Evolutionary conservation across 2,113 vertebrate genomes (phyloP), one percentile per base, ranked within the genome.

Genomic region (Entelurus aequoreus): DNA sequence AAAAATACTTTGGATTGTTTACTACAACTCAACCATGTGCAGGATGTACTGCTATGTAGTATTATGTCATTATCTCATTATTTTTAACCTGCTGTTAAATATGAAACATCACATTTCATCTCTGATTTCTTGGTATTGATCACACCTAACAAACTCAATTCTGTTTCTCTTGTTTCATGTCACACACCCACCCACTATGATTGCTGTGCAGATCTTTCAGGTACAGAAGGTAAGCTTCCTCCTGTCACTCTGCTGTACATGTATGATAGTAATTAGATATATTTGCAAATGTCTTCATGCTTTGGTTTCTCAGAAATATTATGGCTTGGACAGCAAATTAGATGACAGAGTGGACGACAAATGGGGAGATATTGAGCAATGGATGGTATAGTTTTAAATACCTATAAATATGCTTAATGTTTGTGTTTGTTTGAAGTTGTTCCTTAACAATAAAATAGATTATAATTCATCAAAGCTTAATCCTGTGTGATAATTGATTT

Each of bases 351-450:
- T 87, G 87, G 94, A 97, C 80, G 87, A 87, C 87, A 95, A 94
- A 78, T 98, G 94, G 94, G 94, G 94, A 56, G 93, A 96, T 90
- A 98, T 99, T 91, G 95, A 98, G 76, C 95, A 96, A 42, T 99
- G 96, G 96, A 99, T 99, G 96, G 96, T 98, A 98, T 85, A 70
- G 69, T 82, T 42, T 65, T 42, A 50, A 28, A 28, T 28, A 28
- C 28, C 28, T 28, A 28, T 28, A 66, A 67, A 62, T 65, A 58
- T 35, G 44, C 63, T 46, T 11, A 9, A 10, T 40, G 6, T 9
- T 19, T 55, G n/a, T 40, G 7, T 51, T 21, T 59, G 15, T 58
- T 10, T 11, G 4, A 38, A 38, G 38, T 61, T 80, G 65, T 79
- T 66, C 73, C 68, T 74, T 72, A 65, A 59, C 36, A 71, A 75